Base-by-base conservation (phyloP, 2,888 invertebrate genomes). In the Aleiodes alternator region DNA sequence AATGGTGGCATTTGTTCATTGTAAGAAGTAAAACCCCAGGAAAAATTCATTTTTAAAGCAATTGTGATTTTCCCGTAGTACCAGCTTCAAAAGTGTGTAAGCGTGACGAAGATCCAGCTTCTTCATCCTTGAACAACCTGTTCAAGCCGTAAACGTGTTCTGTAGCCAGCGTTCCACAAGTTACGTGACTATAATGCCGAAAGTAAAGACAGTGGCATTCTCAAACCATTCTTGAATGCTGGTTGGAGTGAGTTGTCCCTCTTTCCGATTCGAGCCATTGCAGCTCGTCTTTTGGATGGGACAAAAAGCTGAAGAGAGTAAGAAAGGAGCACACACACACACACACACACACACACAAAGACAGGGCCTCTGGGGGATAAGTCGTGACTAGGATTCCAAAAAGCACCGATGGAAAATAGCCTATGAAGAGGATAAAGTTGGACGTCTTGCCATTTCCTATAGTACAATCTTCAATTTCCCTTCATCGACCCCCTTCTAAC, bases 71-170 rank as follows among this genome's bases (percentile, higher is more conserved):
- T 51, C 31, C 16, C 64, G 48, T 31, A 59, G 51, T 6, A 57
- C 38, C 14, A 50, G 71, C 59, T 59, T 16, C 6, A 14, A 43
- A 38, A 48, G 71, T 3, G 48, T 59, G 57, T 50, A 57, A 71
- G 38, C 29, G 59, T 59, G 71, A 57, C 29, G 71, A 57, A 72
- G 59, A 72, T 57, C 72, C 51, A 11, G 16, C n/a, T 64, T 16
- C 64, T 48, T 48, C 64, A 64, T 43, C 51, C 68, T 64, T 31
- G 73, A 79, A 82, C 80, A 78, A 80, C 78, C 79, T 78, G 78
- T 78, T 77, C 76, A 80, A 77, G 75, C 70, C 73, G 77, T 82
- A 82, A 84, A 82, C 82, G 82, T 82, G 84, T 80, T 79, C 80
- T 78, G 83, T 84, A 83, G 79, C 80, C 38, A 64, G 53, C 14